Percentiles rank a stretch among this genome's conserved stretches.
Conservation (phyloP, 2,888 invertebrate species). For the Sinotaia quadrata region DNA sequence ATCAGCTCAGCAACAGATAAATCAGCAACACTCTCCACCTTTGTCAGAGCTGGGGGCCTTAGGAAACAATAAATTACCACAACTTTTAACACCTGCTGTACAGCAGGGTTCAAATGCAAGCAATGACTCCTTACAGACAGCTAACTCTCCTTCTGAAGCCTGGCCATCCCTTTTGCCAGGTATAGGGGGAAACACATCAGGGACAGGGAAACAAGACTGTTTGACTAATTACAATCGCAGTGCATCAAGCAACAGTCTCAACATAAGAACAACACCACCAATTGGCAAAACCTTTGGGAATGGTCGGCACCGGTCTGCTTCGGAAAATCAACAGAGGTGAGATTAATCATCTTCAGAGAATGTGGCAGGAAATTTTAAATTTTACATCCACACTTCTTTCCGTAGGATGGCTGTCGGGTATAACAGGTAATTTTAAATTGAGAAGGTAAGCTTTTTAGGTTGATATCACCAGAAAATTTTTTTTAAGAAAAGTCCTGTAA, state of each 20-base stretch:
- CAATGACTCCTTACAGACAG: conserved; percentile 8
- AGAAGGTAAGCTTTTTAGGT: too few species aligned
- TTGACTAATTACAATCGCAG: conserved; percentile 46
- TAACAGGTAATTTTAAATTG: too few species aligned
- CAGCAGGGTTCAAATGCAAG: background rate
- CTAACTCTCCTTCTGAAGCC: conserved; percentile 46
- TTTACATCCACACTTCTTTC: too few species aligned
- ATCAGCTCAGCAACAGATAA: conserved; percentile 15
- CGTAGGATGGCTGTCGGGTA: too few species aligned
- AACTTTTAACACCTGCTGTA: background rate
- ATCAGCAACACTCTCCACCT: conserved; percentile 15
- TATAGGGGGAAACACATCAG: background rate
- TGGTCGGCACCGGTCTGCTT: conserved; percentile 28
- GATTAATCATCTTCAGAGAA: too few species aligned
- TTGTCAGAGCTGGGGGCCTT: background rate
- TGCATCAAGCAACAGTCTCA: conserved; percentile 26
- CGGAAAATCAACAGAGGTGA: conserved; percentile 19
- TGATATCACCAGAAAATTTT: too few species aligned
- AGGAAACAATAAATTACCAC: conserved; percentile 9
- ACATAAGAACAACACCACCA: conserved; percentile 40
- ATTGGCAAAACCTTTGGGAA: conserved; percentile 32
- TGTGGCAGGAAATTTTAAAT: too few species aligned
- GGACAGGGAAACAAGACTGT: conserved; percentile 35
- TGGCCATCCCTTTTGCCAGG: conserved; percentile 58
- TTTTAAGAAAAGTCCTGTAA: too few species aligned